Conservation (phyloP, 2,888 invertebrate genomes). For the Furcula furcula region DNA sequence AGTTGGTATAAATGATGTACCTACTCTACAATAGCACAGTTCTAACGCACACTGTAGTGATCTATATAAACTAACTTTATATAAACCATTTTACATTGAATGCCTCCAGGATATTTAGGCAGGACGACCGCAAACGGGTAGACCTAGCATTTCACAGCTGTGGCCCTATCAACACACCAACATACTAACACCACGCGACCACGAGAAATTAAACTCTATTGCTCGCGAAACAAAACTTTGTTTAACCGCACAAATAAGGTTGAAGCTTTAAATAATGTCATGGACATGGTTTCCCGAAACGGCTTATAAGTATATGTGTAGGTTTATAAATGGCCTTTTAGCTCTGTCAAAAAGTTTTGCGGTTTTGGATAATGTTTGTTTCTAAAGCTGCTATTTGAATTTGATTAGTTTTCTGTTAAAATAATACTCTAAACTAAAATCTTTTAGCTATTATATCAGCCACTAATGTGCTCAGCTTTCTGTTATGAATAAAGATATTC, state of each 20-base stretch:
- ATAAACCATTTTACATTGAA: slow-evolving; percentile 40
- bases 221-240: background rate
- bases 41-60: slow-evolving; percentile 22
- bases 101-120: slow-evolving; percentile 56
- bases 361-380: slow-evolving; percentile 15
- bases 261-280: slow-evolving; percentile 21
- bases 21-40: background rate
- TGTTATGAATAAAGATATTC: too few relatives aligned
- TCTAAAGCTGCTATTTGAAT: slow-evolving; percentile 2
- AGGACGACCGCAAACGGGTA: slow-evolving; percentile 57
- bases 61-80: slow-evolving; percentile 24
- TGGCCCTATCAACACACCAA: slow-evolving; percentile 27
- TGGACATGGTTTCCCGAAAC: slow-evolving; percentile 21
- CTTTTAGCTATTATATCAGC: too few relatives aligned
- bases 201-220: slow-evolving; percentile 13
- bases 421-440: too few relatives aligned
- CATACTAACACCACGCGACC: background rate
- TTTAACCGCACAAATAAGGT: slow-evolving; percentile 2
- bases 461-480: too few relatives aligned
- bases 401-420: background rate
- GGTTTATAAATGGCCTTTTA: slow-evolving; percentile 22
- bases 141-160: slow-evolving; percentile 59
- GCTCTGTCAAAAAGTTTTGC: slow-evolving; percentile 25
- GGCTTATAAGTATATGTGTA: slow-evolving; percentile 29
- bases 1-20: too few relatives aligned